These are phyloP conservation scores for Xenopus laevis DNA, from an alignment of 2,113 vertebrate genomes.

Conservation along the genomic window DNA sequence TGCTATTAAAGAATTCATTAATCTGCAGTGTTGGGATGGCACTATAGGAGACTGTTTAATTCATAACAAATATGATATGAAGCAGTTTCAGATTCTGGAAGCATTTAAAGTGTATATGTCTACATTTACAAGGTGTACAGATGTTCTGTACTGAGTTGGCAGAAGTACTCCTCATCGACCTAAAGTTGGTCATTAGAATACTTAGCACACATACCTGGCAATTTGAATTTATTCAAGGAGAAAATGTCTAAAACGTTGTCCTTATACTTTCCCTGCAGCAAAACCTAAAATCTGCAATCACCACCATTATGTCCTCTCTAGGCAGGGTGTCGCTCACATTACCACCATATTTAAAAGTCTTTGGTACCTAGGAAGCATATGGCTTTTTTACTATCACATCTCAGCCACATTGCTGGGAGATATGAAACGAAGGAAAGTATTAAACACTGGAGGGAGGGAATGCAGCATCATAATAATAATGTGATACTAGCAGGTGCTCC, in stretches of 20 bases:
- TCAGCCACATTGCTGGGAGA: too few species aligned
- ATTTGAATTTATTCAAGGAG: constrained; percentile 3
- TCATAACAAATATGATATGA: constrained; percentile 22
- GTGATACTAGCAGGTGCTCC: too few species aligned
- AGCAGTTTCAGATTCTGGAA: constrained; percentile 15
- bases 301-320: too few species aligned
- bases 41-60: constrained; percentile 22
- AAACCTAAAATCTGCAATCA: too few species aligned
- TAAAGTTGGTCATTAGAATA: neutral
- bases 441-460: too few species aligned
- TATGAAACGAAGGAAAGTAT: too few species aligned
- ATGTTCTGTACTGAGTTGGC: constrained; percentile 20
- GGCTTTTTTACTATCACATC: too few species aligned
- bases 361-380: too few species aligned
- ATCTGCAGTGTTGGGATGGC: constrained; percentile 11
- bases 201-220: neutral
- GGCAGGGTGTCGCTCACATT: too few species aligned
- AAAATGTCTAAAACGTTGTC: constrained; percentile 5
- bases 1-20: constrained; percentile 13
- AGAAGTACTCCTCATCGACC: neutral
- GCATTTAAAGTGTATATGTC: constrained; percentile 2
- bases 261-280: constrained; percentile 19
- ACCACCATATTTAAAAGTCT: too few species aligned
- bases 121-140: constrained; percentile 11
- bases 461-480: too few species aligned